Base-by-base conservation (phyloP, 2,888 invertebrate genomes). In the Girardia tigrina region DNA sequence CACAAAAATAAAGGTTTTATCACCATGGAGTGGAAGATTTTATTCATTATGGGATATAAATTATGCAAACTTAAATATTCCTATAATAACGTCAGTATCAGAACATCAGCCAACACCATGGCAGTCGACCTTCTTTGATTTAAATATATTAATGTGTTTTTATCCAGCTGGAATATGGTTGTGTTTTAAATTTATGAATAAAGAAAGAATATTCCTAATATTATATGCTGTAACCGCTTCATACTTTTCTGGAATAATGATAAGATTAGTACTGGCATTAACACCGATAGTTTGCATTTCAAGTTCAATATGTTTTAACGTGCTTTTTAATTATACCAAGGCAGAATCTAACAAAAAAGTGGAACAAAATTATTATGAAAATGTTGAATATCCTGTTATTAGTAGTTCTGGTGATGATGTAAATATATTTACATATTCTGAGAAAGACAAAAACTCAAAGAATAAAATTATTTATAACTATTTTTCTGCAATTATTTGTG, bases 21-120 rank as follows among this genome's bases (percentile, higher is more conserved):
- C 77, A 1, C 77, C 77, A 12, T 77, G 77, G 77, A 69, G 77
- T 69, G 76, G 77, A 20, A 27, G 97, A 80, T 98, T 98, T 86
- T 98, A 98, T 85, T 95, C 97, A 0, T 87, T 98, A 1, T 97
- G 97, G 97, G 98, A 98, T 84, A 98, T 97, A 0, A 94, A 94
- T 23, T 98, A 98, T 85, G 98, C 98, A 2, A 98, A 97, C 86
- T 94, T 97, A 81, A 95, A 98, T 86, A 97, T 97, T 81, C 97
- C 97, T 0, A 98, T 98, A 82, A 98, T 98, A 79, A 97, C 97
- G 0, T 95, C 94, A 0, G 97, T 98, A 26, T 95, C 95, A 0
- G 97, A 98, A 84, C 97, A 98, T 88, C 98, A 99, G 86, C 98
- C 98, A 0, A 98, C 98, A 0, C 94, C 95, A 0, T 99, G 98